A percentile compares a stretch with the other conserved stretches of the same genome.
phyloP scores from a whole-genome alignment of 2,797 vertebrate genomes.

The Tinamus major region DNA sequence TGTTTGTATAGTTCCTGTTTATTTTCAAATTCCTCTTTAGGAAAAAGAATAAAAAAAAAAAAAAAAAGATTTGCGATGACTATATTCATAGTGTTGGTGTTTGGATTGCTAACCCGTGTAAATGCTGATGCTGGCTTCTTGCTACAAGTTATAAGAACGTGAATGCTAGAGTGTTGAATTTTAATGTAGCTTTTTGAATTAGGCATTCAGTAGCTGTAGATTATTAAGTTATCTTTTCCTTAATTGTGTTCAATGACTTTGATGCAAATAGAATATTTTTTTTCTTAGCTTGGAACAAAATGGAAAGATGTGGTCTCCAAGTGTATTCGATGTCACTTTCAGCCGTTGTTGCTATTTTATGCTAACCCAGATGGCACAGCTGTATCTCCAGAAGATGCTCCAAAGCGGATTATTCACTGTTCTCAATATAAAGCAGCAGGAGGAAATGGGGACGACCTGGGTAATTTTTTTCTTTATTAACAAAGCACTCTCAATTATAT shows the following conservation, averaged over 20 bases:
- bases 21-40: not conserved
- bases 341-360: slow-evolving; percentile 96
- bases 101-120: not conserved
- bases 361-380: slow-evolving; percentile 93
- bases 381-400: slow-evolving; percentile 86
- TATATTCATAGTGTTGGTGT: not conserved
- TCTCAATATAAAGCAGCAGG: slow-evolving; percentile 81
- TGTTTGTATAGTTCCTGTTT: not conserved
- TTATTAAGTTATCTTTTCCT: not conserved
- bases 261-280: not conserved
- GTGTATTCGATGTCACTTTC: slow-evolving; percentile 95
- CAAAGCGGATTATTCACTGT: slow-evolving; percentile 82
- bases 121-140: not conserved
- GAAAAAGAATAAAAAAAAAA: not conserved
- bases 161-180: not conserved
- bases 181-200: not conserved
- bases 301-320: slow-evolving; percentile 97
- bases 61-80: not conserved
- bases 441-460: slow-evolving; percentile 81
- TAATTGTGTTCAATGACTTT: not conserved
- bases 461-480: slow-evolving; percentile 71
- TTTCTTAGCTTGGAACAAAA: slow-evolving; percentile 87
- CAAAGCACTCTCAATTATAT: not conserved
- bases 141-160: not conserved
- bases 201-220: not conserved